Conservation (phyloP, 2,888 invertebrate species). For the Pterostichus niger region DNA sequence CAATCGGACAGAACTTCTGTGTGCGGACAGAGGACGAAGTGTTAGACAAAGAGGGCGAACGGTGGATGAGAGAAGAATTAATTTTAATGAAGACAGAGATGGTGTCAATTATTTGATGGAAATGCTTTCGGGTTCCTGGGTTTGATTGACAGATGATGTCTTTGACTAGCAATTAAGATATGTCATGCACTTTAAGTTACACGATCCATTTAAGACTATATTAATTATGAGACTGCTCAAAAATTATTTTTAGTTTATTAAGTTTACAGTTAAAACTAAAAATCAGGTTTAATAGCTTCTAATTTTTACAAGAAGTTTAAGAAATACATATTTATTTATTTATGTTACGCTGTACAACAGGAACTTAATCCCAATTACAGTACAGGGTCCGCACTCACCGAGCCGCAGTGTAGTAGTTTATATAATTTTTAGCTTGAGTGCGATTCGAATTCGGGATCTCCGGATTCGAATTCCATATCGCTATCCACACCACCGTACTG, state of each 20-base stretch:
- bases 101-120: slow-evolving; percentile 36
- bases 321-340: too few species aligned
- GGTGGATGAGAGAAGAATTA: slow-evolving; percentile 22
- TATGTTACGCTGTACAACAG: too few species aligned
- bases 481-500: too few species aligned
- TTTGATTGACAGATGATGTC: slow-evolving; percentile 7
- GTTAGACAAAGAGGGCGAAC: slow-evolving; percentile 4
- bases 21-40: background rate
- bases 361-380: too few species aligned
- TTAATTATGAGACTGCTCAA: slow-evolving; percentile 16
- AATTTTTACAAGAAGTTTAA: too few species aligned
- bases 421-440: too few species aligned
- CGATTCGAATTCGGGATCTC: too few species aligned
- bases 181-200: slow-evolving; percentile 31
- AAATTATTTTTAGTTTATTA: background rate
- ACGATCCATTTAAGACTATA: slow-evolving; percentile 21
- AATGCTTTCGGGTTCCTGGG: slow-evolving; percentile 9
- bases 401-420: too few species aligned
- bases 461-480: too few species aligned
- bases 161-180: slow-evolving; percentile 38
- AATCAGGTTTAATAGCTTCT: too few species aligned
- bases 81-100: slow-evolving; percentile 33
- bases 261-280: too few species aligned
- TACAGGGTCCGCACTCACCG: too few species aligned
- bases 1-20: background rate